Conservation (phyloP, 2,113 vertebrate genomes). For the Zingel zingel region DNA sequence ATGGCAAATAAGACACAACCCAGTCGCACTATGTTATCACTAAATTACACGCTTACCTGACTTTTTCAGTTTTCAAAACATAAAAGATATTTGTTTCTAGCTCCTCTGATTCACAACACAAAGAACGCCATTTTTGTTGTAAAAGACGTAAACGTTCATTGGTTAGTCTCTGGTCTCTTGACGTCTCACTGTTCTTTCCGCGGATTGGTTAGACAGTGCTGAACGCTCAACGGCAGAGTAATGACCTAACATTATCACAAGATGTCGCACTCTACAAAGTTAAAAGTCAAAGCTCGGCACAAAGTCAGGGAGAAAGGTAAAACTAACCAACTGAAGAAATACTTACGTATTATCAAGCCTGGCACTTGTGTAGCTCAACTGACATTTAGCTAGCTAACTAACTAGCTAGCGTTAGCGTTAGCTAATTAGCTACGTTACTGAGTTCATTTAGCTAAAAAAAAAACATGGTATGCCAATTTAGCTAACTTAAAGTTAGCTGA, state of each 20-base stretch:
- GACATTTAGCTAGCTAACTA: not conserved
- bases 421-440: not conserved
- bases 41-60: slow-evolving; percentile 36
- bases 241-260: not conserved
- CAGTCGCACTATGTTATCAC: fast-evolving
- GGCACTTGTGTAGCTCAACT: not conserved
- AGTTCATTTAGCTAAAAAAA: not conserved
- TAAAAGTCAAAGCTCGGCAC: not conserved
- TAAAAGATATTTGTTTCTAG: slow-evolving; percentile 11
- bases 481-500: not conserved
- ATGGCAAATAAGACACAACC: not conserved
- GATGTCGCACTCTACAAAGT: slow-evolving; percentile 53
- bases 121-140: slow-evolving; percentile 34
- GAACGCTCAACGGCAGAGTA: fast-evolving
- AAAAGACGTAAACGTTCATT: slow-evolving; percentile 49
- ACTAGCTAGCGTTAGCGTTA: not conserved
- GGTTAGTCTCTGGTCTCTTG: not conserved
- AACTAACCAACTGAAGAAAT: not conserved
- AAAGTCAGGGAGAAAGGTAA: not conserved
- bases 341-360: not conserved
- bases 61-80: not conserved
- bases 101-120: slow-evolving; percentile 17
- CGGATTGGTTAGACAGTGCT: slow-evolving; percentile 53
- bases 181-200: slow-evolving; percentile 24
- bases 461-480: not conserved